These are phyloP conservation scores for Lutraria rhynchaena DNA, from an alignment of 1,140 invertebrate genomes.

Conservation along the genomic window DNA sequence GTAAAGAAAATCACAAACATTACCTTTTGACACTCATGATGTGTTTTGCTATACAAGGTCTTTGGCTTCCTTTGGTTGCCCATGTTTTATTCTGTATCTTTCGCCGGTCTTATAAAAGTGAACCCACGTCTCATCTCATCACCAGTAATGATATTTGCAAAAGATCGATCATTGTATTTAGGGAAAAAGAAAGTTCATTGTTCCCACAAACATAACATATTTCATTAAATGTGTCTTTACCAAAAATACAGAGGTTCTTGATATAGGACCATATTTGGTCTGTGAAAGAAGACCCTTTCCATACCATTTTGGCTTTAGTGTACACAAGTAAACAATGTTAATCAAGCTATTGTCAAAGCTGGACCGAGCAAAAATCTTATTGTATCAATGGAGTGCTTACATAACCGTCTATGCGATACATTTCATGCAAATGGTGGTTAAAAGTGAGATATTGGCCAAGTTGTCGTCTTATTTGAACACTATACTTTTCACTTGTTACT, in stretches of 20 bases:
- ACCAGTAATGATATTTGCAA: constrained; percentile 37
- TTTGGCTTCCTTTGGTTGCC: too few relatives aligned
- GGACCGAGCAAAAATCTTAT: background rate
- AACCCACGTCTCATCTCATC: constrained; percentile 26
- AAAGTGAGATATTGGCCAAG: too few relatives aligned
- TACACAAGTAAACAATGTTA: background rate
- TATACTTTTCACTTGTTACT: too few relatives aligned
- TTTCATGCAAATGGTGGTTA: too few relatives aligned
- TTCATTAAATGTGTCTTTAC: too few relatives aligned
- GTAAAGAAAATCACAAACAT: constrained; percentile 35
- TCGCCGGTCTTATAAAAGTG: too few relatives aligned
- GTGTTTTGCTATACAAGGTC: too few relatives aligned
- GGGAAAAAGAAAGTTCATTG: too few relatives aligned
- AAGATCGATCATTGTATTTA: constrained; percentile 25
- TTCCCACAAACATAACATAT: too few relatives aligned
- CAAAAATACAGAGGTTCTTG: constrained; percentile 23
- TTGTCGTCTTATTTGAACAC: too few relatives aligned
- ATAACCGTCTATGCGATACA: too few relatives aligned
- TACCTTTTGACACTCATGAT: constrained; percentile 15
- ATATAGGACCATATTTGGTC: constrained; percentile 10
- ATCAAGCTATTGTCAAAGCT: too few relatives aligned
- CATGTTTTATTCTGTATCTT: constrained; percentile 31
- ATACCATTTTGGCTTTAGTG: constrained; percentile 5
- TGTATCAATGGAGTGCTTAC: constrained; percentile 38
- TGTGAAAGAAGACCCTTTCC: constrained; percentile 20